phyloP scores from a whole-genome alignment of 1,140 invertebrate genomes.

The Ephestia elutella region DNA sequence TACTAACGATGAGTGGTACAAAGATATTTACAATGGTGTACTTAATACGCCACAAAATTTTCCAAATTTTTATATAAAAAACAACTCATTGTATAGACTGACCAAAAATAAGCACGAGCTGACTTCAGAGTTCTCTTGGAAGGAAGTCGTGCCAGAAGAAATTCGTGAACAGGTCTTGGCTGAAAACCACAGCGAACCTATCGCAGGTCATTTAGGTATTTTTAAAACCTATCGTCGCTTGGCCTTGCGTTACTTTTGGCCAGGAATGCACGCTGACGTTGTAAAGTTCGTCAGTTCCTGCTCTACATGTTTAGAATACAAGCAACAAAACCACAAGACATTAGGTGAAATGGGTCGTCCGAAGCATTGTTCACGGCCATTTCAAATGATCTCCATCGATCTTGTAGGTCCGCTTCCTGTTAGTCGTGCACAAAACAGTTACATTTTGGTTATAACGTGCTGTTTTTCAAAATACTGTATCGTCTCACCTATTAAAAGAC shows the following conservation, averaged over 20 bases:
- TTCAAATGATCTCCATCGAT: conserved; percentile 11
- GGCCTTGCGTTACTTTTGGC: conserved; percentile 19
- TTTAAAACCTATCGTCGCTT: conserved; percentile 41
- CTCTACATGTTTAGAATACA: neutral
- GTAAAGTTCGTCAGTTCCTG: conserved; percentile 13
- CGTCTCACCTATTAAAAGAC: neutral
- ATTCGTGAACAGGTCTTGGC: conserved; percentile 14
- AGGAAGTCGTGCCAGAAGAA: conserved; percentile 25
- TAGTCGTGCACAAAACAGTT: conserved; percentile 5
- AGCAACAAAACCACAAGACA: neutral
- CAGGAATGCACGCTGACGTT: conserved; percentile 25
- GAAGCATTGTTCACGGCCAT: conserved; percentile 12
- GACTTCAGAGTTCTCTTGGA: conserved; percentile 29
- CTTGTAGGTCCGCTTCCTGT: conserved; percentile 8
- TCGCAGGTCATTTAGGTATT: conserved; percentile 44
- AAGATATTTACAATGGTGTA: conserved; percentile 23
- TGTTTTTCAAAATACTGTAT: conserved; percentile 3
- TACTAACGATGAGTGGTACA: conserved; percentile 24
- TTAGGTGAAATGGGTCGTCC: conserved; percentile 11
- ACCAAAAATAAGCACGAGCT: conserved; percentile 18
- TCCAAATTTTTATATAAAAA: conserved; percentile 22
- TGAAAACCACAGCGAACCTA: conserved; percentile 30
- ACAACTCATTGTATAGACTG: conserved; percentile 18
- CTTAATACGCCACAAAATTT: conserved; percentile 13
- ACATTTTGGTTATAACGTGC: neutral